phyloP scores from a whole-genome alignment of 2,797 vertebrate genomes.

The Sebastes baramenuke region DNA sequence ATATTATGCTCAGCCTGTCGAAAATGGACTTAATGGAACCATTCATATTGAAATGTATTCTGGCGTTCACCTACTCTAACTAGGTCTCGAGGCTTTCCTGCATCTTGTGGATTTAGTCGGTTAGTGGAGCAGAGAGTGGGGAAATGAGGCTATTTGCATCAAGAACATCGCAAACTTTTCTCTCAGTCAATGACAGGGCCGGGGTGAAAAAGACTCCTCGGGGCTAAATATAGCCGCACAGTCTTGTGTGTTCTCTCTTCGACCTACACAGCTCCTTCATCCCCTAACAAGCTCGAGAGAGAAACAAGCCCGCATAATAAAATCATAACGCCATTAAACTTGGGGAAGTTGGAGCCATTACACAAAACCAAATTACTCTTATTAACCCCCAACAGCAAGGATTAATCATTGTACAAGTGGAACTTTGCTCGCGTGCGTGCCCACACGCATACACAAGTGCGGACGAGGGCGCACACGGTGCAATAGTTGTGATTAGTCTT shows the following conservation, averaged over 20 bases:
- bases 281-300: constrained; percentile 58
- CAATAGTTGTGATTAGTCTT: constrained; percentile 65
- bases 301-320: constrained; percentile 68
- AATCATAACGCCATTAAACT: constrained; percentile 61
- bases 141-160: constrained; percentile 77
- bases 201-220: constrained; percentile 26
- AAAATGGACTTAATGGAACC: constrained; percentile 66
- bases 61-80: constrained; percentile 61
- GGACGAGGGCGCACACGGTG: constrained; percentile 18
- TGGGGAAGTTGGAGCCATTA: constrained; percentile 55
- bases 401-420: constrained; percentile 70
- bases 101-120: constrained; percentile 71
- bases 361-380: constrained; percentile 61
- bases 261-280: constrained; percentile 72
- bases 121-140: constrained; percentile 71
- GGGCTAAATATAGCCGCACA: constrained; percentile 65
- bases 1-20: constrained; percentile 66
- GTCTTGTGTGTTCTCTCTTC: constrained; percentile 49
- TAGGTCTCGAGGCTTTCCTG: constrained; percentile 65
- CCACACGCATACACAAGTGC: constrained; percentile 10
- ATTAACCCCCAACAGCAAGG: constrained; percentile 71
- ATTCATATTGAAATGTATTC: constrained; percentile 73
- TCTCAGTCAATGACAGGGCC: constrained; percentile 56
- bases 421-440: constrained; percentile 34
- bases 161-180: constrained; percentile 56